Evolutionary conservation across 2,888 invertebrate species (phyloP).

Genomic region (Meiosimyza platycephala): DNA sequence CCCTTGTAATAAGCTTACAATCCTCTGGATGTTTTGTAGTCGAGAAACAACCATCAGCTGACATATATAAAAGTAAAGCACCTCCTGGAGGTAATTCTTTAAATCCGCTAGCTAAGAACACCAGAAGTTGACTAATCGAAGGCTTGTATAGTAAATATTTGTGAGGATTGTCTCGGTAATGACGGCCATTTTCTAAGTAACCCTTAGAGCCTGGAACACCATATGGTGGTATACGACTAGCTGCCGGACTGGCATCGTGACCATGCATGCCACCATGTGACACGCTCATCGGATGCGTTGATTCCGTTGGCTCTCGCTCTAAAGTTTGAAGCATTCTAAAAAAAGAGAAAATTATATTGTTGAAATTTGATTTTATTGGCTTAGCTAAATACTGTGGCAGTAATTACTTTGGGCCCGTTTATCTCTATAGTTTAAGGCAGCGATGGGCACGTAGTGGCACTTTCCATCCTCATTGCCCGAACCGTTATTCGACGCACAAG

Average conservation of each 20-base stretch:
- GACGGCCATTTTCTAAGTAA: constrained; percentile 79
- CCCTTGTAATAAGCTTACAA: constrained; percentile 74
- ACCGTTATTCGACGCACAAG: too few species aligned
- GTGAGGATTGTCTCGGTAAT: constrained; percentile 90
- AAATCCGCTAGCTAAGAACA: constrained; percentile 91
- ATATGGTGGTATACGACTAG: constrained; percentile 68
- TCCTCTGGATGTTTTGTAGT: constrained; percentile 88
- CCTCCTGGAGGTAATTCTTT: constrained; percentile 94
- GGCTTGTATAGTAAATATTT: constrained; percentile 97
- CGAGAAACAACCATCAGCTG: constrained; percentile 90
- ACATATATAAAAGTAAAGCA: constrained; percentile 90
- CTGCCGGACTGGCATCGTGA: constrained; percentile 68
- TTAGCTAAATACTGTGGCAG: too few species aligned
- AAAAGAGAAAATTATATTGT: not conserved
- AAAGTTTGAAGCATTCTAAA: constrained; percentile 90
- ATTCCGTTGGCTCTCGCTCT: constrained; percentile 91
- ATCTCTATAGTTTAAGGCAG: too few species aligned
- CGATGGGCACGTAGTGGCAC: too few species aligned
- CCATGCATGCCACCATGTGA: constrained; percentile 66
- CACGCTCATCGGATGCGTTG: constrained; percentile 74
- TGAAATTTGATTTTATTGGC: too few species aligned
- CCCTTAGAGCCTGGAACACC: constrained; percentile 70
- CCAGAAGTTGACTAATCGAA: constrained; percentile 91
- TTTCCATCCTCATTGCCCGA: too few species aligned
- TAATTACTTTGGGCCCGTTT: too few species aligned